Conservation (phyloP, 2,113 vertebrate species). For the Esox niger region DNA sequence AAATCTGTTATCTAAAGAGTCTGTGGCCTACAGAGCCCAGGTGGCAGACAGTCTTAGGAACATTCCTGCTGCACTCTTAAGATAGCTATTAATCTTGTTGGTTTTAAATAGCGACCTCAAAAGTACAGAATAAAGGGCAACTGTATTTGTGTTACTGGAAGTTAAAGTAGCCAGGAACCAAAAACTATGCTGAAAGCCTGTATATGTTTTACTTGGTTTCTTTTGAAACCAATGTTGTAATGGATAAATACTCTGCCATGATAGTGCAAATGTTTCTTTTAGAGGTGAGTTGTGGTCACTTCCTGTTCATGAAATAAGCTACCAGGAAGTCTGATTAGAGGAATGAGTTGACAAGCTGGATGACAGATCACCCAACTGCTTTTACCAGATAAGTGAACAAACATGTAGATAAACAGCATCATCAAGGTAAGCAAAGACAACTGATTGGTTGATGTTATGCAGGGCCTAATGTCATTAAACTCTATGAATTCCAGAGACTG, state of each 20-base stretch:
- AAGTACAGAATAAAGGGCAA: not conserved
- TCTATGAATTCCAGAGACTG: no score
- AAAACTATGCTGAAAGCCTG: no score
- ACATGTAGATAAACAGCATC: not conserved
- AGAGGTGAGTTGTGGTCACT: not conserved
- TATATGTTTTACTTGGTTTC: no score
- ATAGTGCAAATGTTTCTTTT: no score
- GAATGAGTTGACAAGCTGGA: not conserved
- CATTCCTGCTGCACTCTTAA: slow-evolving; percentile 37
- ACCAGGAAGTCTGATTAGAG: slow-evolving; percentile 3
- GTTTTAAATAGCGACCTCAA: slow-evolving; percentile 45
- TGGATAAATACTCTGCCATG: not conserved
- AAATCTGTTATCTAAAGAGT: slow-evolving; percentile 54
- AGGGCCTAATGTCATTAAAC: no score
- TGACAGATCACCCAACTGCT: not conserved
- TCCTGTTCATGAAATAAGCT: not conserved
- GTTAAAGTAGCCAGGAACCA: no score
- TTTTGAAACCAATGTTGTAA: no score
- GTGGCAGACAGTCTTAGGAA: slow-evolving; percentile 50
- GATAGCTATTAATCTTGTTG: slow-evolving; percentile 60
- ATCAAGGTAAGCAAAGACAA: not conserved
- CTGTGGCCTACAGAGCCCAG: slow-evolving; percentile 38
- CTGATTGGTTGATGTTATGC: no score
- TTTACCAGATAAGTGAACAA: not conserved
- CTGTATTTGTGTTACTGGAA: no score